Evolutionary conservation across 2,113 vertebrate genomes (phyloP), one percentile per base, ranked within the genome.

Genomic region (Coturnix japonica): DNA sequence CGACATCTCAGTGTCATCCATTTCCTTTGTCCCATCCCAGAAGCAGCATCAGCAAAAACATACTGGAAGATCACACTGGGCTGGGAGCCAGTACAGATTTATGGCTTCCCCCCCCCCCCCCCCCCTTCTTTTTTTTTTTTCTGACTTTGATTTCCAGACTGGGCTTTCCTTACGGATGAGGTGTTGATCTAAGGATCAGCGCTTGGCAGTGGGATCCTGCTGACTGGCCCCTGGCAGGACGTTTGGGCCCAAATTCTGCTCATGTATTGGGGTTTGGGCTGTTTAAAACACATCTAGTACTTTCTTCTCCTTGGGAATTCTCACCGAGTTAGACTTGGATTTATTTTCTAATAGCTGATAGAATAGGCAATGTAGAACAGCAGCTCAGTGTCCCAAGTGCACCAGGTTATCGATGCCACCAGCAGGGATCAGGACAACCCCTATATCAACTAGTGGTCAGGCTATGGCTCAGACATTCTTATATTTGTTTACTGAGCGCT

Each of bases 61-160:
- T 70, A 3, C 81, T 82, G 89, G 80, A 79, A 84, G 64, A 91
- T 82, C 79, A 53, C 30, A 13, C 81, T 89, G 91, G 95, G 90
- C 93, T 92, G 59, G 66, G 60, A 85, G 95, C 93, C 90, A 95
- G 85, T 5, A 76, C 70, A 93, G 93, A 93, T 93, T 95, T 94
- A 93, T 80, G 53, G 28, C 87, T 87, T 91, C 53, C 28, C 37
- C 37, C 37, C 37, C 37, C 37, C 37, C 37, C 37, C 14, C 13
- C 12, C 14, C 10, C 17, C 26, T 11, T 5, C 21, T 31, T 37
- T 46, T 47, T 31, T 8, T 61, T 71, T 33, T 4, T 13, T 56
- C 84, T 81, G 75, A 19, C 49, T 90, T 93, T 96, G 90, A 95
- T 96, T 96, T 97, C 95, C 87, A 95, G 90, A 90, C 16, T 74